phyloP scores from a whole-genome alignment of 1,140 invertebrate species.

The Pararge aegeria region DNA sequence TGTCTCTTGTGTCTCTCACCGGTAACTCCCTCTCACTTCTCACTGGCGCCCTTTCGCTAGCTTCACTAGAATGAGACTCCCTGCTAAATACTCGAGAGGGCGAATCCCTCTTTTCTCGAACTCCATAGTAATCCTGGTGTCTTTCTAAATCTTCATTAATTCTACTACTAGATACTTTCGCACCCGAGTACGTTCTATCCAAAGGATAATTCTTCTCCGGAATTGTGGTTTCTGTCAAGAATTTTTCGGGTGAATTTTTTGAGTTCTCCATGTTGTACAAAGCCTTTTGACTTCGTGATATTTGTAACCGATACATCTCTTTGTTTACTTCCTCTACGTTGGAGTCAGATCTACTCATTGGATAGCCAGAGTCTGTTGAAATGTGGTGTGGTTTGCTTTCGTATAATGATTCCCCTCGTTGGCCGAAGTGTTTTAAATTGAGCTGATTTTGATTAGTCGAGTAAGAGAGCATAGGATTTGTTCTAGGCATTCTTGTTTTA shows the following conservation, averaged over 20 bases:
- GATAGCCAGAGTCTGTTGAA: conserved; percentile 65
- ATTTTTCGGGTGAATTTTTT: conserved; percentile 70
- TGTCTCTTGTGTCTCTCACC: conserved; percentile 57
- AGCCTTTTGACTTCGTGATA: conserved; percentile 76
- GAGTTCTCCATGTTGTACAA: conserved; percentile 72
- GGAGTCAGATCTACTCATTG: conserved; percentile 73
- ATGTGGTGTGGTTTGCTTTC: conserved; percentile 73
- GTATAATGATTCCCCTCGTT: conserved; percentile 66
- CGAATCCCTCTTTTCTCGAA: conserved; percentile 59
- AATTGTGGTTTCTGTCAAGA: conserved; percentile 62
- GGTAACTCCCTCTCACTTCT: conserved; percentile 45
- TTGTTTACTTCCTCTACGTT: conserved; percentile 78
- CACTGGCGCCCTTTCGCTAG: conserved; percentile 51
- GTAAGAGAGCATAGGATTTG: conserved; percentile 78
- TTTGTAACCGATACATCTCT: conserved; percentile 77
- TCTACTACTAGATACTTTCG: conserved; percentile 72
- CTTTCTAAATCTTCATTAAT: conserved; percentile 72
- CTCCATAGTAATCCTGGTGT: conserved; percentile 64
- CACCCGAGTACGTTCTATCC: conserved; percentile 73
- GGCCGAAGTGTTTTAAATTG: conserved; percentile 76
- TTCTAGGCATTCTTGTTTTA: conserved; percentile 76
- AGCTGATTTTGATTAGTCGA: conserved; percentile 70
- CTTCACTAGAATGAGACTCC: conserved; percentile 63
- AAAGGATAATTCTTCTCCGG: conserved; percentile 74
- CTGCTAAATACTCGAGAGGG: conserved; percentile 54